Conservation (phyloP, 92 coral and sea anemone species). For the Porites evermanni region DNA sequence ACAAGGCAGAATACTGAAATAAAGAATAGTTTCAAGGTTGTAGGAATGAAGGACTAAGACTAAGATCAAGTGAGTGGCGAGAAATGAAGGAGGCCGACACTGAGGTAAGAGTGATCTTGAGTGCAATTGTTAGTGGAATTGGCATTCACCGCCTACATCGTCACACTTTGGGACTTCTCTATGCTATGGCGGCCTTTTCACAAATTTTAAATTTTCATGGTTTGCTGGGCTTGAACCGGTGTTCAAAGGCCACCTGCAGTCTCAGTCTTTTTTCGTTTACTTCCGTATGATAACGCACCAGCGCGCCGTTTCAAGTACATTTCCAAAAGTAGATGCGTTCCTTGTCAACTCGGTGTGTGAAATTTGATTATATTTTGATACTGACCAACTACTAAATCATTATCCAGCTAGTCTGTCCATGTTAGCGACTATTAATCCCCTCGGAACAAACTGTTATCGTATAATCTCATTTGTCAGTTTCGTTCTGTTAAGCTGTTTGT, state of each 20-base stretch:
- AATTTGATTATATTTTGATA: conserved; percentile 28
- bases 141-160: too few species aligned
- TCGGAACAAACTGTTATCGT: background rate
- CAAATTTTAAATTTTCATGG: background rate
- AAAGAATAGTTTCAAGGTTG: background rate
- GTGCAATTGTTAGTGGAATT: too few species aligned
- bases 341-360: background rate
- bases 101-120: background rate
- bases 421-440: background rate
- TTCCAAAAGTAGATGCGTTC: background rate
- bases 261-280: background rate
- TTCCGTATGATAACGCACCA: background rate
- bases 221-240: background rate
- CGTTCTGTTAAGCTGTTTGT: background rate
- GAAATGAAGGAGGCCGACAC: background rate
- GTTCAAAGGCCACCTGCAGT: background rate
- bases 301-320: background rate
- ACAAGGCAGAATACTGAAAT: background rate
- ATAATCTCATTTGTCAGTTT: background rate
- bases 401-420: background rate
- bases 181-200: background rate
- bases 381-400: background rate
- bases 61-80: background rate
- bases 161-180: too few species aligned
- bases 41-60: background rate